Base-by-base conservation (phyloP, 1,140 invertebrate species). In the Dufourea novaeangliae region DNA sequence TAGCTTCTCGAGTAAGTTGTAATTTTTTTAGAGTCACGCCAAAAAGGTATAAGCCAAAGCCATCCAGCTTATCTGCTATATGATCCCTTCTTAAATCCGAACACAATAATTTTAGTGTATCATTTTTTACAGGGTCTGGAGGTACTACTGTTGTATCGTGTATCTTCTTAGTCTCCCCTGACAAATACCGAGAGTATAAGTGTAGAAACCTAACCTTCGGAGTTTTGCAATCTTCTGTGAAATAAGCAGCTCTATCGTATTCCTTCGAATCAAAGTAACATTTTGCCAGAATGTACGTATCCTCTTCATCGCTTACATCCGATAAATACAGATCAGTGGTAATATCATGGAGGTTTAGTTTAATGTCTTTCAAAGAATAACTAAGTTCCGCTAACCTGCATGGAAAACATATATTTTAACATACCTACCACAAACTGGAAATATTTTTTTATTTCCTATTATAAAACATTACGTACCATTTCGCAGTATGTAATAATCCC, bases 261-360 rank as follows among this genome's bases (percentile, higher is more conserved):
- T 99, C 98, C 86, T 97, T 96, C 20, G 96, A 93, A 92, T 99
- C 97, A 91, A 98, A 99, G 88, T 98, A 98, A 84, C 95, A 96
- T 91, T 97, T 98, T 0, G 97, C 96, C 71, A 98, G 88, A 34
- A 94, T 93, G 88, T 97, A 98, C 11, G 93, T 92, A 86, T 97
- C 95, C 64, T 94, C 94, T 87, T 97, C 95, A 17, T 93, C 91
- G 52, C 85, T 85, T 57, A 91, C 90, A 77, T 92, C 89, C 2
- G 72, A 78, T 69, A 85, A 63, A 79, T 73, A 91, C 52, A 86
- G 86, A 76, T 94, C 91, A 6, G 91, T 86, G 25, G 89, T 84
- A 37, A 88, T 69, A 56, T 90, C 90, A 50, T 89, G 87, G 7
- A 86, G 34, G 57, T 94, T 90, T 66, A 95, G 86, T 87, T 95